Evolutionary conservation across 1,140 invertebrate species (phyloP).

Genomic region (Acyrthosiphon pisum): DNA sequence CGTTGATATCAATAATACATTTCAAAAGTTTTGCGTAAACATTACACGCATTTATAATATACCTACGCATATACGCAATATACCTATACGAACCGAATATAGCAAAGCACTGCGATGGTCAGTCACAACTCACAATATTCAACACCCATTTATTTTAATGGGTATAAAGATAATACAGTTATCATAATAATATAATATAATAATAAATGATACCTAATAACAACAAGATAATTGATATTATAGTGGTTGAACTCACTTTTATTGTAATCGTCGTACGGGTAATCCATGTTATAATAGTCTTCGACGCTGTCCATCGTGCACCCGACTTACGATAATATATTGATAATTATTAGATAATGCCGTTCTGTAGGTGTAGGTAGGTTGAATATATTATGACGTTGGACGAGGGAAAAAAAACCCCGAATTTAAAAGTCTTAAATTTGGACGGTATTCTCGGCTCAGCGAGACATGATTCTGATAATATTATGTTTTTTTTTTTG

Average conservation of each 20-base stretch:
- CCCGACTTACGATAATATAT: not conserved
- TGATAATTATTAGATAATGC: no score
- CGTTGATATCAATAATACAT: not conserved
- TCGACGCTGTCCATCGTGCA: not conserved
- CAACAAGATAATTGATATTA: not conserved
- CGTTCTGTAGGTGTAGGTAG: not conserved
- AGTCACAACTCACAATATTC: not conserved
- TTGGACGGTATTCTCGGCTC: not conserved
- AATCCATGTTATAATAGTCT: not conserved
- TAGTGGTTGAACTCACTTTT: not conserved
- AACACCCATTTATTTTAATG: not conserved
- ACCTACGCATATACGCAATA: not conserved
- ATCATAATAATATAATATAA: not conserved
- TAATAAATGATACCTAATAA: not conserved
- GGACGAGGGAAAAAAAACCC: no score
- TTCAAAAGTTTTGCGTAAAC: not conserved
- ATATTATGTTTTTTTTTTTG: not conserved
- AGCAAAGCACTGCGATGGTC: not conserved
- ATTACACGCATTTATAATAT: not conserved
- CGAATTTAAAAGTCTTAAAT: not conserved
- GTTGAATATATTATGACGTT: not conserved
- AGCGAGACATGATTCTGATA: not conserved
- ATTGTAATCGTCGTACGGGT: constrained; percentile 4
- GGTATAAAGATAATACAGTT: not conserved
- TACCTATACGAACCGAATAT: no score